A percentile compares a stretch with the other conserved stretches of the same genome.
These are phyloP conservation scores for Halichoerus grypus DNA, from an alignment of 2,113 vertebrate genomes.

Conservation along the genomic window DNA sequence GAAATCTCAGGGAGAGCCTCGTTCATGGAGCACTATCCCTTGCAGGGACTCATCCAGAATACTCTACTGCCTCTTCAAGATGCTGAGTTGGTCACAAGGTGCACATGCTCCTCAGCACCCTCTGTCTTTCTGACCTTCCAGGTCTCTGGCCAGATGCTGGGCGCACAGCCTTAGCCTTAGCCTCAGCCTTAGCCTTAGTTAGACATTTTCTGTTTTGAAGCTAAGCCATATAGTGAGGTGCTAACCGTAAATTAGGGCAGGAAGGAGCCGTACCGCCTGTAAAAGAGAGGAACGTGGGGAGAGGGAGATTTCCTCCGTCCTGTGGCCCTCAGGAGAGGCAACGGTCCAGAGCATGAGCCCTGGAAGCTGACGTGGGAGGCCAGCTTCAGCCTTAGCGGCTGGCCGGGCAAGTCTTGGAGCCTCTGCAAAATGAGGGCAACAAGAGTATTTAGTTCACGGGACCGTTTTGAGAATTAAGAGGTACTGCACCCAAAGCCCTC, in stretches of 20 bases:
- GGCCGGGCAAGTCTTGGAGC: not conserved
- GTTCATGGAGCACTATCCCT: fast-evolving
- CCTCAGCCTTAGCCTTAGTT: not conserved
- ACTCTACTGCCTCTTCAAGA: not conserved
- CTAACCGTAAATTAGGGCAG: not conserved
- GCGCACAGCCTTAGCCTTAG: not conserved
- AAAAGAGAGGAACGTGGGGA: fast-evolving
- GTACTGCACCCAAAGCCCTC: not conserved
- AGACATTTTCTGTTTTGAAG: not conserved
- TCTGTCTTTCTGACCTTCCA: not conserved
- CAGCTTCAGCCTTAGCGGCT: not conserved
- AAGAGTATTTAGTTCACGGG: not conserved
- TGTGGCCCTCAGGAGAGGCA: not conserved
- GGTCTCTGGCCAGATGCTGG: not conserved
- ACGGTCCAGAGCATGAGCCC: fast-evolving
- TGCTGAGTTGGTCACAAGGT: fast-evolving
- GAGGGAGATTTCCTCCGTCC: no score
- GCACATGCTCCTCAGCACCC: fast-evolving
- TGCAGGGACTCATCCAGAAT: fast-evolving
- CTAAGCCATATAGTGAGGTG: not conserved
- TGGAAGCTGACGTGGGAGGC: fast-evolving
- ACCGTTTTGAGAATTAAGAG: not conserved
- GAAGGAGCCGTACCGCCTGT: not conserved
- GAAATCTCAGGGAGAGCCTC: not conserved
- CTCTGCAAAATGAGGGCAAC: not conserved